Base-by-base conservation (phyloP, 2,888 invertebrate genomes). In the Fragum whitleyi region DNA sequence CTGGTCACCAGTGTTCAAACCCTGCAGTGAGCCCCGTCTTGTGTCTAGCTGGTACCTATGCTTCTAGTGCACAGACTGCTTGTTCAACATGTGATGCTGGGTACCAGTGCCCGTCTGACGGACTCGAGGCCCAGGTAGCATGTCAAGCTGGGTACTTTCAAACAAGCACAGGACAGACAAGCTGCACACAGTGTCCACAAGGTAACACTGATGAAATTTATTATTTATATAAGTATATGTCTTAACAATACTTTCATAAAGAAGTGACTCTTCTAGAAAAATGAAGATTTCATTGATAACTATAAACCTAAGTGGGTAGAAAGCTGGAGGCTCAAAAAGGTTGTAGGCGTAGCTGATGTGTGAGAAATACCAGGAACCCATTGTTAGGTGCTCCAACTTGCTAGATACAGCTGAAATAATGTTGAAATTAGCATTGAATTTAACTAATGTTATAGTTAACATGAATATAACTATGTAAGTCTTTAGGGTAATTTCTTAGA, bases 41-140 rank as follows among this genome's bases (percentile, higher is more conserved):
- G 21, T 91, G 90, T 85, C 42, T 71, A 6, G 86, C 87, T 32
- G 90, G 91, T 21, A 87, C 84, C 32, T 90, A 89, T 71, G 84
- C 90, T 39, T 62, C 79, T 47, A 88, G 87, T 57, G 67, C 78
- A 26, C 87, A 86, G 42, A 70, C 69, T 7, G 23, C 71, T 16
- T 92, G 92, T 75, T 81, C 81, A 1, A n/a, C 59, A 1, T 93
- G 93, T 85, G 89, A 87, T 19, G 86, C 88, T 1, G 92, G 93
- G 14, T 81, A 88, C 76, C 69, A 89, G 42, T 92, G 92, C 77
- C 88, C 90, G 1, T 80, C 80, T 23, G 78, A 74, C 69, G 89
- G 87, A 2, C 83, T 90, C 67, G 86, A 77, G 0, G 89, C 87
- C 28, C 90, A 88, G 11, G 67, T 87, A 0, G 55, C 87, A 0